Conservation (phyloP, 2,888 invertebrate genomes). For the Seira ritae region DNA sequence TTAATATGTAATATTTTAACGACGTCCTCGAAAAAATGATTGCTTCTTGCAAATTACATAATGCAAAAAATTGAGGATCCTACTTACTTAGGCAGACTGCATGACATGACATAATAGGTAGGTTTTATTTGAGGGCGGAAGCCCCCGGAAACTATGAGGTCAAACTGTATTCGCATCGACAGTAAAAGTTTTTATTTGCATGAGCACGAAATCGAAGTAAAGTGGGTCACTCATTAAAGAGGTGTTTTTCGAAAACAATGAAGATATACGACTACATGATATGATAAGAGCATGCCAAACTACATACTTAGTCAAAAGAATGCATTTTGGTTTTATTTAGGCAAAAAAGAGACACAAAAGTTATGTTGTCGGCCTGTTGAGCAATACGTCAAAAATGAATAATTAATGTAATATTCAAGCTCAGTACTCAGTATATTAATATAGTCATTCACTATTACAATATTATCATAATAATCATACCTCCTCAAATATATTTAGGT, state of each 20-base stretch:
- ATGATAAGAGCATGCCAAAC: background rate
- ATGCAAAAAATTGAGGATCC: background rate
- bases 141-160: constrained; percentile 51
- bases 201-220: constrained; percentile 13
- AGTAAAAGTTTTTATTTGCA: constrained; percentile 12
- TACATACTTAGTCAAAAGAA: too few relatives aligned
- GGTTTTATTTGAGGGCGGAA: constrained; percentile 29
- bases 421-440: background rate
- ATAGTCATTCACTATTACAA: constrained; percentile 1
- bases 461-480: background rate
- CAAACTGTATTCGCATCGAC: constrained; percentile 13
- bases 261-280: background rate
- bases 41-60: background rate
- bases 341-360: background rate
- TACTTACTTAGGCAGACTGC: background rate
- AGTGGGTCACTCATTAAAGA: background rate
- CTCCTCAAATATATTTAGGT: too few relatives aligned
- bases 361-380: too few relatives aligned
- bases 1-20: too few relatives aligned
- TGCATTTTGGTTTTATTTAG: too few relatives aligned
- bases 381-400: too few relatives aligned
- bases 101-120: constrained; percentile 15
- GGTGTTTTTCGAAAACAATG: background rate
- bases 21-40: background rate
- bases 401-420: background rate